These are phyloP conservation scores for Ptychodera flava DNA, from an alignment of 35 echinoderm and acorn worm species.

Conservation along the genomic window DNA sequence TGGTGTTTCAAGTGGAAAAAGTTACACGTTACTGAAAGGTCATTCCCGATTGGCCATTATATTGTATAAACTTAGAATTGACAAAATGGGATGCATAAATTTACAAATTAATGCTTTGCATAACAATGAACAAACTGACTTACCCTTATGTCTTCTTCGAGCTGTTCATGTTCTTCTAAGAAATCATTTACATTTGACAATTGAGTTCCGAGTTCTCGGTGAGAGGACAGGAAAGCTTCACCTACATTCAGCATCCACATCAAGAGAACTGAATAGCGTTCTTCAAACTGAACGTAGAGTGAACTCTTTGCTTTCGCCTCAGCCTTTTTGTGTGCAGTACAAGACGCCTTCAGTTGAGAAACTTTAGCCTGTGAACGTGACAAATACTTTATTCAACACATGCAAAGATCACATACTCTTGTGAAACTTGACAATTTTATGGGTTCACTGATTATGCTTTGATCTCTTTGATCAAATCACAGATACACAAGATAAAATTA, in stretches of 20 bases:
- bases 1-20: no score
- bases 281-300: conserved; percentile 60
- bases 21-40: no score
- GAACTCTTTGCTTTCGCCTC: conserved; percentile 11
- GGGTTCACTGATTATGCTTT: no score
- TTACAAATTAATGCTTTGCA: background rate
- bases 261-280: conserved; percentile 60
- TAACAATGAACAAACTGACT: no score
- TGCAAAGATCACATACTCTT: background rate
- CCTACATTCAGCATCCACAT: conserved; percentile 86
- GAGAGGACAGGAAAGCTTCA: conserved; percentile 67
- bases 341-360: background rate
- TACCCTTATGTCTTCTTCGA: conserved; percentile 74
- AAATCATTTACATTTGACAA: conserved; percentile 83
- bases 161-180: conserved; percentile 73
- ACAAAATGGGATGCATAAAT: no score
- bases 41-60: no score
- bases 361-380: conserved; percentile 42
- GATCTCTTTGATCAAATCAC: no score
- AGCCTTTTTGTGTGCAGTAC: background rate
- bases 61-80: no score
- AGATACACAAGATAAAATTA: no score
- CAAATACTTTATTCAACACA: conserved; percentile 4
- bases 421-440: background rate
- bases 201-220: conserved; percentile 84